Evolutionary conservation across 2,888 invertebrate species (phyloP), one percentile per base, ranked within the genome.

Genomic region (Noctua comes): DNA sequence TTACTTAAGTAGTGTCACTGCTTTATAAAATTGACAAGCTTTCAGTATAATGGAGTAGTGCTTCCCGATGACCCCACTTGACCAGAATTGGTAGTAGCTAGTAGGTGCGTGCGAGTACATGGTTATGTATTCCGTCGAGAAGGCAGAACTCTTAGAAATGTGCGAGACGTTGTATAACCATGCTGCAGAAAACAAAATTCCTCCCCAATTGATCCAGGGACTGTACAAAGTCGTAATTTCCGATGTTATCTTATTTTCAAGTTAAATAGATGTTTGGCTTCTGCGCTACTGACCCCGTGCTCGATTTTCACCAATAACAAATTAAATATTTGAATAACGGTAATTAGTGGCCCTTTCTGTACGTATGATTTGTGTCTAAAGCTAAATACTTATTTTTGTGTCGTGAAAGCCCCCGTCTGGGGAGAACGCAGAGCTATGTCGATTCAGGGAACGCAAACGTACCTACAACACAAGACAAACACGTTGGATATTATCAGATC

Each of bases 101-200:
- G 31, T 43, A 27, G 31, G 13, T 48, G 68, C 68, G 82, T 64
- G 64, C 16, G 3, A 68, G 48, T 40, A 31, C 64, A 31, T 57
- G 18, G 57, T 69, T 77, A 43, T 27, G 65, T 65, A 64, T 64
- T 69, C 36, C 54, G 36, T 18, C 3, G 59, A 81, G 79, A 74
- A 46, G 24, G 27, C 68, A 77, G 4, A 36, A 62, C 46, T 40
- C 40, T 48, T 31, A 21, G 36, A 36, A 68, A 62, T 54, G 11
- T 48, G n/a, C 8, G 40, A 57, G 68, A 64, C 21, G 6, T 10
- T 31, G 40, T 40, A 43, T 18, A 36, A 43, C 65, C 69, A 69
- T 65, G 6, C 11, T 18, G 27, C 10, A 11, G 21, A 10, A 43
- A 43, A 70, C 16, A 8, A 43, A 1, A 21, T 18, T 27, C 18